Conservation (phyloP, 2,113 vertebrate species). For the Paramisgurnus dabryanus region DNA sequence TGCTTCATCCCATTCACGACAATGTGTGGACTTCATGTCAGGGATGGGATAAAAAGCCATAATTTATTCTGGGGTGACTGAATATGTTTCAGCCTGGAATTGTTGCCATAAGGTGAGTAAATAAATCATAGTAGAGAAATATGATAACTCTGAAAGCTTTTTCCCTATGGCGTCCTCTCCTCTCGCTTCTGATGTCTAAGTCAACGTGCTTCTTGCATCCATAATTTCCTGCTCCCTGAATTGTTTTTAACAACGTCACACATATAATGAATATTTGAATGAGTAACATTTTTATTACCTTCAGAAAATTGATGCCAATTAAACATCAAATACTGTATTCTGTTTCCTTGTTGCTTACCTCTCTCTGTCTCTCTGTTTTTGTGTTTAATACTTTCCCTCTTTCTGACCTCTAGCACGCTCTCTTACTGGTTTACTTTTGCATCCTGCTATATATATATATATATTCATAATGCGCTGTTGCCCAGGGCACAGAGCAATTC, state of each 20-base stretch:
- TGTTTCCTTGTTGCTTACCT: constrained; percentile 34
- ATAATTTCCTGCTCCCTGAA: constrained; percentile 35
- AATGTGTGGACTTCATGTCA: constrained; percentile 28
- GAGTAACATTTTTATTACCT: constrained; percentile 47
- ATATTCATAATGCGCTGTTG: constrained; percentile 8
- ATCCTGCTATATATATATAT: constrained; percentile 2
- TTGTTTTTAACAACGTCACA: constrained; percentile 13
- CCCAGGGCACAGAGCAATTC: background rate
- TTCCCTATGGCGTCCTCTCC: constrained; percentile 36
- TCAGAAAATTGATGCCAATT: constrained; percentile 37
- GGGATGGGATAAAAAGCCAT: constrained; percentile 38
- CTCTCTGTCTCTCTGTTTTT: constrained; percentile 55
- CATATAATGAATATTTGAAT: constrained; percentile 28
- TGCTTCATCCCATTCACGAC: constrained; percentile 7
- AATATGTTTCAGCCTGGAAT: constrained; percentile 50
- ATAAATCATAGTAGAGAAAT: constrained; percentile 73
- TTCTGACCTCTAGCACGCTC: background rate
- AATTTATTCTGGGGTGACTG: constrained; percentile 39
- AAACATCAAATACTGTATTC: constrained; percentile 35
- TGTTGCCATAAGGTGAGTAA: constrained; percentile 67
- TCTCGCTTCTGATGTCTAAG: constrained; percentile 43
- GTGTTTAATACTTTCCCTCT: constrained; percentile 37
- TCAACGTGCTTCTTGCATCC: constrained; percentile 34
- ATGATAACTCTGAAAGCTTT: constrained; percentile 60
- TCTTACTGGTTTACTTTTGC: constrained; percentile 3